phyloP scores from a whole-genome alignment of 2,888 invertebrate species.

The Amphipyra berbera region DNA sequence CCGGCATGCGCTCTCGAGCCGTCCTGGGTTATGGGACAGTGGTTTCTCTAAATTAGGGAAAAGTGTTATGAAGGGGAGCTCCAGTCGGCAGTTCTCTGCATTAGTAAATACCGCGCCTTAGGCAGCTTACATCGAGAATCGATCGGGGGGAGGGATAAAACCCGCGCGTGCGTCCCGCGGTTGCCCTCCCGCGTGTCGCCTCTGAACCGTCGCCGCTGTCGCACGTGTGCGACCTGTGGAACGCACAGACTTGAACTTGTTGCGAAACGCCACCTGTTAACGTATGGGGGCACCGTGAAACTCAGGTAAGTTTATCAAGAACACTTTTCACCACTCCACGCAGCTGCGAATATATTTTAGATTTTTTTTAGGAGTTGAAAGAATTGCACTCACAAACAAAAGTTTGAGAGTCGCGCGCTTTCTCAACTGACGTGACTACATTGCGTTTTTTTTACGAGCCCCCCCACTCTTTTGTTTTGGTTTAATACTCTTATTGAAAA shows the following conservation, averaged over 20 bases:
- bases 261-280: conserved; percentile 86
- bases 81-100: conserved; percentile 78
- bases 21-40: conserved; percentile 50
- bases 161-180: conserved; percentile 75
- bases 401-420: conserved; percentile 40
- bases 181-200: conserved; percentile 73
- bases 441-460: conserved; percentile 24
- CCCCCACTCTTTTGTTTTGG: not conserved
- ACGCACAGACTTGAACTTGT: conserved; percentile 78
- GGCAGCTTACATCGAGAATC: conserved; percentile 83
- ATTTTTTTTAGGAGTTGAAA: conserved; percentile 26
- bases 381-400: conserved; percentile 20
- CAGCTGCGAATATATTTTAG: conserved; percentile 18
- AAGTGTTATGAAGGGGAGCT: conserved; percentile 78
- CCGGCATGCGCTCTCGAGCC: conserved; percentile 42
- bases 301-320: conserved; percentile 74
- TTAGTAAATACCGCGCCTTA: conserved; percentile 84
- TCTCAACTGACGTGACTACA: conserved; percentile 4
- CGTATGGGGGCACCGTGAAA: conserved; percentile 82
- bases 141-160: conserved; percentile 75
- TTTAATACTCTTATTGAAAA: not conserved
- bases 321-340: conserved; percentile 25
- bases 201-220: conserved; percentile 75
- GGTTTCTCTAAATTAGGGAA: conserved; percentile 71
- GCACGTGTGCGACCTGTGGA: conserved; percentile 78